Evolutionary conservation across 92 coral and sea anemone species (phyloP).

Genomic region (Galaxea fascicularis): DNA sequence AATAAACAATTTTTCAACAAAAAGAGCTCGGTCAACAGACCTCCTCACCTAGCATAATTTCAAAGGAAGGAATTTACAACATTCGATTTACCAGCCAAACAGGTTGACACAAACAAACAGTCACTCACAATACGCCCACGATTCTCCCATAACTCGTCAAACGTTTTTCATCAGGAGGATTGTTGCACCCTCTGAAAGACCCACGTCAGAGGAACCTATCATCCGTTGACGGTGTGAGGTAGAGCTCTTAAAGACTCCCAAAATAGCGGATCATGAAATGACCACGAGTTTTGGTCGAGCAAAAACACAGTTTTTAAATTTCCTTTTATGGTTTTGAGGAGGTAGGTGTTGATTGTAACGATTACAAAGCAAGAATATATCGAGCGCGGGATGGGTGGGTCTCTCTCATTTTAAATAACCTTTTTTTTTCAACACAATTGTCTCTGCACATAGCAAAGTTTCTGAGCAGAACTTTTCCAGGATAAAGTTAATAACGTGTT

Average conservation of each 20-base stretch:
- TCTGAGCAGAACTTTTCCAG: too few relatives aligned
- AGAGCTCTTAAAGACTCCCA: slow-evolving; percentile 31
- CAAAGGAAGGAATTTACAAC: slow-evolving; percentile 23
- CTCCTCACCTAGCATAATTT: slow-evolving; percentile 12
- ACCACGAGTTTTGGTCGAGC: slow-evolving; percentile 14
- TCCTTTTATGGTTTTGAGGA: slow-evolving; percentile 21
- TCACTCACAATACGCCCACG: slow-evolving; percentile 37
- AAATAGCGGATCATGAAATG: slow-evolving; percentile 21
- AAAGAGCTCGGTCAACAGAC: not conserved
- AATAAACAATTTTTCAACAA: not conserved
- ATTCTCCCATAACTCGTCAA: slow-evolving; percentile 15
- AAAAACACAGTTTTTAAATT: not conserved
- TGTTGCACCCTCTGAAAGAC: slow-evolving; percentile 24
- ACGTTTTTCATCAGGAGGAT: slow-evolving; percentile 22
- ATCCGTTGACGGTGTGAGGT: not conserved
- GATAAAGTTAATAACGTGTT: too few relatives aligned
- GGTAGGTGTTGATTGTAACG: not conserved
- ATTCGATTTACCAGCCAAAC: slow-evolving; percentile 11
- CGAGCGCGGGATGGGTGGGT: not conserved
- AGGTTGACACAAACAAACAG: slow-evolving; percentile 26
- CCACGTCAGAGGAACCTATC: slow-evolving; percentile 40
- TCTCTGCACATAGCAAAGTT: too few relatives aligned
- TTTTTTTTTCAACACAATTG: too few relatives aligned
- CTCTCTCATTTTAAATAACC: not conserved
- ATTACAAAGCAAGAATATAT: not conserved